phyloP scores from a whole-genome alignment of 2,797 vertebrate genomes.

The Florisuga fusca region DNA sequence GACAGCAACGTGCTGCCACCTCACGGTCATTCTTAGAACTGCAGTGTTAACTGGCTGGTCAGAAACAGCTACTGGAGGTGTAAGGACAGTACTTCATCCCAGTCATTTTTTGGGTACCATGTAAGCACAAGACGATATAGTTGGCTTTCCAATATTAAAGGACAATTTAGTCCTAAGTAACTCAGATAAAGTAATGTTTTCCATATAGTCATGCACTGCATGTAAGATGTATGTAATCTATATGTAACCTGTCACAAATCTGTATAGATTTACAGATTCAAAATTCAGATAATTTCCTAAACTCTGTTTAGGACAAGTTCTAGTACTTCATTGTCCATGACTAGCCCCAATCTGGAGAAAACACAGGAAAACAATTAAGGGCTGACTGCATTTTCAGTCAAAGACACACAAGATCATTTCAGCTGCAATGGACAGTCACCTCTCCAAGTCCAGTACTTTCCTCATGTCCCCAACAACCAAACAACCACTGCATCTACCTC shows the following conservation, averaged over 20 bases:
- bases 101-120: no score
- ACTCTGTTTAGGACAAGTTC: background rate
- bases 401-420: background rate
- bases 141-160: background rate
- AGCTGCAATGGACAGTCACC: background rate
- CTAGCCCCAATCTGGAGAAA: background rate
- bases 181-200: background rate
- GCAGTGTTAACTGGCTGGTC: background rate
- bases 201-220: background rate
- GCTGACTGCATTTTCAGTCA: background rate
- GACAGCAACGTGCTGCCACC: conserved; percentile 60
- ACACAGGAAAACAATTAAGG: fast-evolving
- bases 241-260: no score
- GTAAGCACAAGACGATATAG: background rate
- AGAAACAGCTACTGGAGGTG: fast-evolving
- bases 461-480: background rate
- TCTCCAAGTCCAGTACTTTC: background rate
- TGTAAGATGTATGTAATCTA: no score
- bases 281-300: no score
- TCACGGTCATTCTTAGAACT: background rate
- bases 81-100: background rate
- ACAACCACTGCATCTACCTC: background rate
- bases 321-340: fast-evolving
- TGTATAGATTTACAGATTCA: background rate
- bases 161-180: background rate